phyloP scores from a whole-genome alignment of 2,113 vertebrate species.

The Microcebus murinus region DNA sequence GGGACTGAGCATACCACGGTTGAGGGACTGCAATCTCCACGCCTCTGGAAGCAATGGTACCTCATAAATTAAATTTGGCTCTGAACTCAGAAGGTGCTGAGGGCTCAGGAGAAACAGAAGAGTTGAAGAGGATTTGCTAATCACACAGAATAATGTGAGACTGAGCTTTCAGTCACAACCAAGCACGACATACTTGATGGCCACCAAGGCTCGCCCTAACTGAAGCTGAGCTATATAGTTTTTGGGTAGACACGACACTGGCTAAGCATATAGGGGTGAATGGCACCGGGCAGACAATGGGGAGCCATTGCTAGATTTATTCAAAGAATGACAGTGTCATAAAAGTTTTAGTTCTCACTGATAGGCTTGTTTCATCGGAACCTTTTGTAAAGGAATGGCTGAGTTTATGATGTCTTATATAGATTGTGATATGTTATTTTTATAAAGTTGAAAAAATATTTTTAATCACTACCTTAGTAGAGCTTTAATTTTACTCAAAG shows the following conservation, averaged over 20 bases:
- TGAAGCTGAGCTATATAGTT: background rate
- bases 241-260: background rate
- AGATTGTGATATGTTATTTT: background rate
- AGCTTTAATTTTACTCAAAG: background rate
- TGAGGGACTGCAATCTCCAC: rapidly evolving
- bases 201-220: rapidly evolving
- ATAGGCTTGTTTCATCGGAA: background rate
- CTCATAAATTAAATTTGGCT: background rate
- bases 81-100: background rate
- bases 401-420: background rate
- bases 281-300: background rate
- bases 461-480: background rate
- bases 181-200: rapidly evolving
- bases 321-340: rapidly evolving
- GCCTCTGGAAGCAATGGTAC: background rate
- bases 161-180: background rate
- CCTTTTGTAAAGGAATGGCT: background rate
- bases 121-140: too few species aligned
- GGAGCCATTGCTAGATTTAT: rapidly evolving
- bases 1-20: rapidly evolving
- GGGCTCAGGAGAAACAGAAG: too few species aligned
- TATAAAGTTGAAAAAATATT: background rate
- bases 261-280: background rate
- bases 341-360: background rate
- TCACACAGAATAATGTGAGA: rapidly evolving